Percentiles rank a stretch among this genome's conserved stretches.
Evolutionary conservation across 2,888 invertebrate genomes (phyloP).

Genomic region (Drosophila mettleri): DNA sequence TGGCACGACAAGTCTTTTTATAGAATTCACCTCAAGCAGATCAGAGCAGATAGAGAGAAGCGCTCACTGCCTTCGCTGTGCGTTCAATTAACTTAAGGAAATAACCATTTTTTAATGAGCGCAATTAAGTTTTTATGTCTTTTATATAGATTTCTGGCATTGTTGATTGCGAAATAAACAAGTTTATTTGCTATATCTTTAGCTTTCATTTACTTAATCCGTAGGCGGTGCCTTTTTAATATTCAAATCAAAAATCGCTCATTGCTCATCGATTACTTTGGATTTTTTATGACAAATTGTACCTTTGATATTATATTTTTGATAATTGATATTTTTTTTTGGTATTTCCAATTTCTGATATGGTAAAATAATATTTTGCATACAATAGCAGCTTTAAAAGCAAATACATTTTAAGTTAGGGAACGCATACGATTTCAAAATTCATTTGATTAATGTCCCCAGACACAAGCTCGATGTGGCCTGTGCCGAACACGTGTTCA

Average conservation of each 20-base stretch:
- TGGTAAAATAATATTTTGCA: conserved; percentile 38
- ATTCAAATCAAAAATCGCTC: conserved; percentile 46
- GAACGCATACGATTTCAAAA: conserved; percentile 26
- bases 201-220: conserved; percentile 3
- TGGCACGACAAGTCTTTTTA: conserved; percentile 43
- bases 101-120: conserved; percentile 28
- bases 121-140: conserved; percentile 46
- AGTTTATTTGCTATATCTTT: conserved; percentile 18
- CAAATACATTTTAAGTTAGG: conserved; percentile 27
- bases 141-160: conserved; percentile 5
- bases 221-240: conserved; percentile 3
- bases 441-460: conserved; percentile 46
- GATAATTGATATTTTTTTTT: conserved; percentile 41
- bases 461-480: neutral
- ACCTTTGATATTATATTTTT: conserved; percentile 46
- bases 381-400: conserved; percentile 40
- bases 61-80: conserved; percentile 11
- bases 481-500: conserved; percentile 26
- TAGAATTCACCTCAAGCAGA: conserved; percentile 19
- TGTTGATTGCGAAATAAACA: conserved; percentile 30
- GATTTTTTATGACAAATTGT: conserved; percentile 51
- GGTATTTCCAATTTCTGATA: conserved; percentile 52
- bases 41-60: neutral
- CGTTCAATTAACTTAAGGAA: conserved; percentile 41
- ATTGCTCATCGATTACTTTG: conserved; percentile 43